Evolutionary conservation across 2,888 invertebrate genomes (phyloP).

Genomic region (Andrena haemorrhoa): DNA sequence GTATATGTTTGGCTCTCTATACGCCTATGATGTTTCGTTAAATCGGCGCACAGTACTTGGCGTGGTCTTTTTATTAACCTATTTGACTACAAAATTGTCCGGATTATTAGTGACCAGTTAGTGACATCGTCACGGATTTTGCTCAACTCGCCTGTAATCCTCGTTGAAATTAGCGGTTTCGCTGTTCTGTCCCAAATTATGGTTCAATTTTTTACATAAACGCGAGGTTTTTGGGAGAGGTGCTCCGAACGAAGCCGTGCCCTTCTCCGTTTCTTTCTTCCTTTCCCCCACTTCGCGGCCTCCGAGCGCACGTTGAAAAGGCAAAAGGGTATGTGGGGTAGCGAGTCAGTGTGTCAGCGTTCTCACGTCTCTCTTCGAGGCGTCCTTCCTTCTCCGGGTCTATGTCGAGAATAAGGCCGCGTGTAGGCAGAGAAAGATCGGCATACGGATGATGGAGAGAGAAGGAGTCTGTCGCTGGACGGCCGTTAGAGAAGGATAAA

Average conservation of each 20-base stretch:
- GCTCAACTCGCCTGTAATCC: too few relatives aligned
- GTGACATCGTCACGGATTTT: too few relatives aligned
- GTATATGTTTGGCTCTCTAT: too few relatives aligned
- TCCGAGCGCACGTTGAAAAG: slow-evolving; percentile 74
- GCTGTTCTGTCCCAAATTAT: neutral
- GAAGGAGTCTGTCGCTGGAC: slow-evolving; percentile 51
- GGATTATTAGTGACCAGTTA: too few relatives aligned
- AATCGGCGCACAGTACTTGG: neutral
- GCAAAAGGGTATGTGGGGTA: slow-evolving; percentile 85
- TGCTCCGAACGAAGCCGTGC: neutral
- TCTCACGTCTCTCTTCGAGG: slow-evolving; percentile 79
- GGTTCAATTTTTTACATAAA: neutral
- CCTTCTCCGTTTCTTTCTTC: slow-evolving; percentile 32
- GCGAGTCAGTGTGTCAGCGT: slow-evolving; percentile 85
- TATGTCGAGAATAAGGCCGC: slow-evolving; percentile 83
- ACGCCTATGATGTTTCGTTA: too few relatives aligned
- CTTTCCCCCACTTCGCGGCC: slow-evolving; percentile 39
- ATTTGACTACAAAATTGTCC: too few relatives aligned
- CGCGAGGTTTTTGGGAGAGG: slow-evolving; percentile 9
- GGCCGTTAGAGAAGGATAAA: slow-evolving; percentile 44
- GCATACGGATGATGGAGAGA: slow-evolving; percentile 49
- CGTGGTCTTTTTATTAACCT: too few relatives aligned
- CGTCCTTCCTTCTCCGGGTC: slow-evolving; percentile 77
- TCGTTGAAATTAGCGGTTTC: neutral
- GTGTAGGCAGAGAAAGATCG: slow-evolving; percentile 73